A percentile compares a stretch with the other conserved stretches of the same genome.
Evolutionary conservation across 2,888 invertebrate genomes (phyloP).

Genomic region (Tenodera sinensis): DNA sequence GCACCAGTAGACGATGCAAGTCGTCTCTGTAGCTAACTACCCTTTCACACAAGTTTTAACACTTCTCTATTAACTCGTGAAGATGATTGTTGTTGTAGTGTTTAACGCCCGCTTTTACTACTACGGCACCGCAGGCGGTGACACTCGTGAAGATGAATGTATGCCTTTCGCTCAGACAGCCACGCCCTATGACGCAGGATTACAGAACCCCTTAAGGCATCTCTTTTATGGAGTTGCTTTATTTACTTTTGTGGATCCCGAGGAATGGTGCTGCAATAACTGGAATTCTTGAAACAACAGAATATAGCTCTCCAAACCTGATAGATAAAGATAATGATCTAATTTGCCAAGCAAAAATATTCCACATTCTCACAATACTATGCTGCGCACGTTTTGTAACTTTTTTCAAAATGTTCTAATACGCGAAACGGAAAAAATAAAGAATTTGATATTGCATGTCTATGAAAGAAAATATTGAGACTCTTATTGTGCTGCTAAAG

Average conservation of each 20-base stretch:
- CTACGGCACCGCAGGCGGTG: no score
- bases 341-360: no score
- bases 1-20: no score
- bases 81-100: background rate
- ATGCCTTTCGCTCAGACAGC: background rate
- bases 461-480: no score
- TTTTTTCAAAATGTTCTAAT: no score
- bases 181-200: background rate
- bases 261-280: background rate
- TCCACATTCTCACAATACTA: no score
- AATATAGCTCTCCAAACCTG: background rate
- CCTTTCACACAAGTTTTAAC: background rate
- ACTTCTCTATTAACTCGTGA: background rate
- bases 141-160: background rate
- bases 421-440: no score
- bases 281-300: background rate
- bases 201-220: background rate
- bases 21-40: background rate
- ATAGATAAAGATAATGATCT: no score
- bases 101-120: no score
- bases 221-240: background rate
- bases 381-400: no score
- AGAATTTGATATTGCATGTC: no score
- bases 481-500: no score
- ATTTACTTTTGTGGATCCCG: background rate